Evolutionary conservation across 2,888 invertebrate genomes (phyloP).

Genomic region (Oscheius onirici): DNA sequence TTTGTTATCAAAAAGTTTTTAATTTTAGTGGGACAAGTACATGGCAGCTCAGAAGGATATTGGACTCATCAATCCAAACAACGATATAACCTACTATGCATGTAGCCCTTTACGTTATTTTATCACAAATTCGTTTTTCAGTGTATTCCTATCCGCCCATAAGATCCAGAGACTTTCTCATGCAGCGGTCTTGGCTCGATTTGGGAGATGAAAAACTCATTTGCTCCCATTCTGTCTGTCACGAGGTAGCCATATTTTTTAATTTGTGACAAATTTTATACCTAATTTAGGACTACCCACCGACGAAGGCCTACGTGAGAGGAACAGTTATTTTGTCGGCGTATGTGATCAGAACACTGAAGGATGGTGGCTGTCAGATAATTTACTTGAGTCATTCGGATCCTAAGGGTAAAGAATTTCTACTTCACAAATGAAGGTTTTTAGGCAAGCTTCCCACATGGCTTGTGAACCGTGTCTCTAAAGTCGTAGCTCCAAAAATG

Average conservation of each 20-base stretch:
- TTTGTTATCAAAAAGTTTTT: not conserved
- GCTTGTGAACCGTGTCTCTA: slow-evolving; percentile 87
- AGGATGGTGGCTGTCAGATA: slow-evolving; percentile 80
- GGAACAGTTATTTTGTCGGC: slow-evolving; percentile 79
- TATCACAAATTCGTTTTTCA: no score
- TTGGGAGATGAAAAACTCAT: slow-evolving; percentile 86
- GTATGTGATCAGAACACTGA: slow-evolving; percentile 78
- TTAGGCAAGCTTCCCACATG: slow-evolving; percentile 80
- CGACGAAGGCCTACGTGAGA: slow-evolving; percentile 83
- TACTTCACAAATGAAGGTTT: slow-evolving; percentile 3
- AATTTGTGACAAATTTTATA: slow-evolving; percentile 17
- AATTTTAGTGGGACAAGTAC: slow-evolving; percentile 84
- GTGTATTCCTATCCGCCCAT: slow-evolving; percentile 59
- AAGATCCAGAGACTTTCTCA: slow-evolving; percentile 82
- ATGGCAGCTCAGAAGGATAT: slow-evolving; percentile 79
- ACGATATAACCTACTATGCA: slow-evolving; percentile 90
- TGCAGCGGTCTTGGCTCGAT: slow-evolving; percentile 90
- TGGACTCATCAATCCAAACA: slow-evolving; percentile 89
- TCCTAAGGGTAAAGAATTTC: slow-evolving; percentile 32
- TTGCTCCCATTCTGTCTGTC: slow-evolving; percentile 88
- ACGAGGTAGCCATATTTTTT: slow-evolving; percentile 78
- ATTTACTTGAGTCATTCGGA: slow-evolving; percentile 88
- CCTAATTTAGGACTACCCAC: slow-evolving; percentile 78
- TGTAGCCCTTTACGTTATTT: slow-evolving; percentile 79
- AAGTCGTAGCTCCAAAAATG: slow-evolving; percentile 86